A percentile compares a stretch with the other conserved stretches of the same genome.
Conservation (phyloP, 2,113 vertebrate species). For the Cyanistes caeruleus region DNA sequence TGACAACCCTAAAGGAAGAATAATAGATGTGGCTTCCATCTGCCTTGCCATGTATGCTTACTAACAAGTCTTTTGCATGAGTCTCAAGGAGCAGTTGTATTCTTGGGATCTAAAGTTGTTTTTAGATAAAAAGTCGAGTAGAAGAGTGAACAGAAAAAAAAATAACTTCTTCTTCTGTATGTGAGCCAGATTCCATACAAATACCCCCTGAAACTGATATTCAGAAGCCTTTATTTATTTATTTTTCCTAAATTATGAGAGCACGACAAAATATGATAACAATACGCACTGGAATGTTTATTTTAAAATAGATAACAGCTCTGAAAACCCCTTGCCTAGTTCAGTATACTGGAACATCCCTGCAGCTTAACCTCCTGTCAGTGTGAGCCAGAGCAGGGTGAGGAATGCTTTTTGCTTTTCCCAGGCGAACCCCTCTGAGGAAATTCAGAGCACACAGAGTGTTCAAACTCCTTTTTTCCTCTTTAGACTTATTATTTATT, state of each 20-base stretch:
- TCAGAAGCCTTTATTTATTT: constrained; percentile 28
- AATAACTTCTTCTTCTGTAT: not conserved
- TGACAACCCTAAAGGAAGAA: not conserved
- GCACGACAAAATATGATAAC: constrained; percentile 18
- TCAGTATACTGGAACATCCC: constrained; percentile 23
- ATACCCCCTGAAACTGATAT: not conserved
- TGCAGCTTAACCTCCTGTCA: constrained; percentile 51
- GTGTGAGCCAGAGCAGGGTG: constrained; percentile 34
- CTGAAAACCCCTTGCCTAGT: constrained; percentile 35
- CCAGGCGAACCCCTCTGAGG: not conserved
- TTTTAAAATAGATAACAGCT: constrained; percentile 53
- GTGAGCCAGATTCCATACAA: not conserved
- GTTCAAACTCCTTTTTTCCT: constrained; percentile 9
- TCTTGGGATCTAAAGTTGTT: not conserved
- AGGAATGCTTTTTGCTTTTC: constrained; percentile 54
- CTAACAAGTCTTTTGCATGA: not conserved
- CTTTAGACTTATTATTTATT: constrained; percentile 57
- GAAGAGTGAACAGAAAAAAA: not conserved
- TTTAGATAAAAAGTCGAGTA: not conserved
- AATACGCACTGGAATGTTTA: constrained; percentile 49
- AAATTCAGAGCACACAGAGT: constrained; percentile 30
- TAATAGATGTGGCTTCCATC: not conserved
- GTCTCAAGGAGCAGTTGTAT: not conserved
- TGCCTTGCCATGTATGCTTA: not conserved
- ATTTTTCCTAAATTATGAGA: not conserved